These are phyloP conservation scores for Pelvicachromis taeniatus DNA, from an alignment of 2,113 vertebrate species.

Conservation along the genomic window DNA sequence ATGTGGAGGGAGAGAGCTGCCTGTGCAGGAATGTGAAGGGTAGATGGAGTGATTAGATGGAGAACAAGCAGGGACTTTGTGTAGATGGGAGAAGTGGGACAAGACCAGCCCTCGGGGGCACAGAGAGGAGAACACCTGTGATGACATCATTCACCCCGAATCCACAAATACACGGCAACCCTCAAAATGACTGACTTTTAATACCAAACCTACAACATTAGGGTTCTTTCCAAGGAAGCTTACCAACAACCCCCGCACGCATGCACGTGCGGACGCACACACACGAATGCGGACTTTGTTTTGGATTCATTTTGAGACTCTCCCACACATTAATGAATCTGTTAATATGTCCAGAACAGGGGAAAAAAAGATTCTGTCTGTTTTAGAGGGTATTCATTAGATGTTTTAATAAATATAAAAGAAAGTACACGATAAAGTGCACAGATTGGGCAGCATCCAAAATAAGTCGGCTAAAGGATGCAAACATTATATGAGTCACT, in stretches of 20 bases:
- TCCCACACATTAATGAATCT: not conserved
- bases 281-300: too few species aligned
- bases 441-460: not conserved
- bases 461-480: not conserved
- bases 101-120: slow-evolving; percentile 24
- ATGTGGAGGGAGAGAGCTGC: slow-evolving; percentile 1
- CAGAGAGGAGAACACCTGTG: slow-evolving; percentile 62
- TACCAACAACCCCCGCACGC: too few species aligned
- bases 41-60: slow-evolving; percentile 59
- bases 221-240: not conserved
- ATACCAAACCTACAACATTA: not conserved
- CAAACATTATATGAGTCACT: not conserved
- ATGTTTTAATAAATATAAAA: not conserved
- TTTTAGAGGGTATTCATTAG: not conserved
- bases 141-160: slow-evolving; percentile 12
- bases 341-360: not conserved
- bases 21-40: slow-evolving; percentile 69
- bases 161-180: slow-evolving; percentile 8
- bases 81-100: not conserved
- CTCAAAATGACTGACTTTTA: not conserved
- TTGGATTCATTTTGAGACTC: not conserved
- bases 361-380: not conserved
- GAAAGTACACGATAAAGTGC: not conserved
- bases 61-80: slow-evolving; percentile 75
- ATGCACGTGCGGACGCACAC: too few species aligned